Percentiles rank a stretch among this genome's conserved stretches.
These are phyloP conservation scores for Pteropus rufus DNA, from an alignment of 2,797 vertebrate genomes.

Conservation along the genomic window DNA sequence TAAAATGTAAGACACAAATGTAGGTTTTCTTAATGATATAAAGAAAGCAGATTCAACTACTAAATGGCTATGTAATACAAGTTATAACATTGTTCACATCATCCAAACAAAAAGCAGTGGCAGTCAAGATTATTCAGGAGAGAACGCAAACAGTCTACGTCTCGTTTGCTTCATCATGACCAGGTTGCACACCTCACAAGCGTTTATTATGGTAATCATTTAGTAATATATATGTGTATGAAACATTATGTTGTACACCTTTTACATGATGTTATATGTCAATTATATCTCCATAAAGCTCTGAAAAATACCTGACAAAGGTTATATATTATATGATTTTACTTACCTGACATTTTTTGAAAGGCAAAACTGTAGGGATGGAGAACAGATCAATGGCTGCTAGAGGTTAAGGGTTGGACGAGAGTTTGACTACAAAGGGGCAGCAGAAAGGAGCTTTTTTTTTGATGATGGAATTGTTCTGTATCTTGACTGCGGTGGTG, in stretches of 20 bases:
- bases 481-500: neutral
- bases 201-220: neutral
- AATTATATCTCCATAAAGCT: neutral
- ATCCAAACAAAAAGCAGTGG: too few species aligned
- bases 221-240: neutral
- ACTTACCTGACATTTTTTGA: neutral
- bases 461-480: neutral
- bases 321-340: neutral
- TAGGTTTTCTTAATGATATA: neutral
- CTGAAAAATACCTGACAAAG: neutral
- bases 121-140: neutral
- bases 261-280: too few species aligned
- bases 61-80: neutral
- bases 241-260: neutral
- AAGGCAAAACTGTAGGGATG: neutral
- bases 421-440: neutral
- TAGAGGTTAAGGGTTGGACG: too few species aligned
- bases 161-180: too few species aligned
- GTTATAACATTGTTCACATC: too few species aligned
- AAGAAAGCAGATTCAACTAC: neutral
- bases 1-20: neutral
- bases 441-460: neutral
- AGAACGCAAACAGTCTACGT: neutral
- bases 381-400: neutral
- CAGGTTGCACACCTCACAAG: constrained; percentile 59